Evolutionary conservation across 2,888 invertebrate species (phyloP).

Genomic region (Pecten maximus): DNA sequence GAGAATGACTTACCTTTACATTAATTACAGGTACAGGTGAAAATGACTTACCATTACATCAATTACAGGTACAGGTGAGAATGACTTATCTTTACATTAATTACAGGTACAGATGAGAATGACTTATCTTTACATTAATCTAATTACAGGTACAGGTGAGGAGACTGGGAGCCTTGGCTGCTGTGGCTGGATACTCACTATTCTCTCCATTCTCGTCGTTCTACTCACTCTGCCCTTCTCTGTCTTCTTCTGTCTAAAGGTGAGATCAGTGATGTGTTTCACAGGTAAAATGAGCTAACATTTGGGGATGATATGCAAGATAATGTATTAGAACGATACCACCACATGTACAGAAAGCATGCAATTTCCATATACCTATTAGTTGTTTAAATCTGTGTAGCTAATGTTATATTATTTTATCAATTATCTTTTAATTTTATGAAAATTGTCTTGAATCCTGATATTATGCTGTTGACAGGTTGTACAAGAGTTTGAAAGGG

Average conservation of each 20-base stretch:
- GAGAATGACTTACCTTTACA: not conserved
- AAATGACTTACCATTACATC: not conserved
- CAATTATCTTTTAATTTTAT: not conserved
- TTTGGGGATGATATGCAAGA: too few species aligned
- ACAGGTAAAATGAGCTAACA: too few species aligned
- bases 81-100: not conserved
- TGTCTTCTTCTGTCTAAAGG: conserved; percentile 95
- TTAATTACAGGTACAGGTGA: not conserved
- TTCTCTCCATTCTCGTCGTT: conserved; percentile 92
- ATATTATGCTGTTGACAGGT: conserved; percentile 56
- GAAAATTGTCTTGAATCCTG: not conserved
- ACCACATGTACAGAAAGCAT: too few species aligned
- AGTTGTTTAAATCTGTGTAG: not conserved
- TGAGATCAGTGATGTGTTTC: conserved; percentile 82
- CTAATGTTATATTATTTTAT: too few species aligned
- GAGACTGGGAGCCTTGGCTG: conserved; percentile 71
- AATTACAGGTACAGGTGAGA: not conserved
- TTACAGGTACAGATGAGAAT: not conserved
- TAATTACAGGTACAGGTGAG: conserved; percentile 52
- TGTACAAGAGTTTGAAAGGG: conserved; percentile 74
- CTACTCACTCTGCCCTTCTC: conserved; percentile 95
- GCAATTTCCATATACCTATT: not conserved
- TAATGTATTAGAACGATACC: too few species aligned
- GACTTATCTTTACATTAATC: not conserved
- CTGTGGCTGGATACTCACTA: conserved; percentile 92